These are phyloP conservation scores for Mastigias papua DNA, from an alignment of 30 jellyfish, hydroid and myxozoan species.

Conservation along the genomic window DNA sequence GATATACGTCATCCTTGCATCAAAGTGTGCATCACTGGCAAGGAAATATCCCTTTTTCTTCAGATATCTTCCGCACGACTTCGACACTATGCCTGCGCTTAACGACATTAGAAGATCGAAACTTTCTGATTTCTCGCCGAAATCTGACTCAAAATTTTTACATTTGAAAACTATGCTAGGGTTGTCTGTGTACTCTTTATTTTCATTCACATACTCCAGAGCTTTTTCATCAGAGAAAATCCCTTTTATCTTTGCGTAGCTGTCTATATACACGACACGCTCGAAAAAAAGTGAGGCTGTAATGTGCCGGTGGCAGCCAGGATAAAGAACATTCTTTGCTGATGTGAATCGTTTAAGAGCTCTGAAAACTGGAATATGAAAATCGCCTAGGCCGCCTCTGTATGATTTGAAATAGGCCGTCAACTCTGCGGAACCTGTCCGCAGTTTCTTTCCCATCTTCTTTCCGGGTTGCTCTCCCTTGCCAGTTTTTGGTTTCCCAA, in stretches of 20 bases:
- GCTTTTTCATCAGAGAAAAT: slow-evolving; percentile 58
- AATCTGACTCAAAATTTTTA: slow-evolving; percentile 64
- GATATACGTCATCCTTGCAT: slow-evolving; percentile 81
- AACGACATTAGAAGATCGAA: slow-evolving; percentile 81
- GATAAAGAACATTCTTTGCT: slow-evolving; percentile 70
- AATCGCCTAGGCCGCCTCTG: slow-evolving; percentile 81
- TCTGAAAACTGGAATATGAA: slow-evolving; percentile 74
- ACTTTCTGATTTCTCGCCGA: slow-evolving; percentile 72
- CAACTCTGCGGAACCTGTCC: slow-evolving; percentile 38
- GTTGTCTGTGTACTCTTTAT: slow-evolving; percentile 74
- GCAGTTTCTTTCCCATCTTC: background rate
- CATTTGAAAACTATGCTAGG: slow-evolving; percentile 70
- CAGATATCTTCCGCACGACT: slow-evolving; percentile 75
- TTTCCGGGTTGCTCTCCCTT: background rate
- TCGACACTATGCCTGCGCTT: slow-evolving; percentile 87
- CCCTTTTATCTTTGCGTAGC: slow-evolving; percentile 46
- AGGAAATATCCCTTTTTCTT: slow-evolving; percentile 76
- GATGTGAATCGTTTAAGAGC: slow-evolving; percentile 44
- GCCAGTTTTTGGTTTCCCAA: background rate
- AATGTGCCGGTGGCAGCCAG: slow-evolving; percentile 93
- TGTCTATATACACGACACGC: slow-evolving; percentile 81
- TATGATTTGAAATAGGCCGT: slow-evolving; percentile 75
- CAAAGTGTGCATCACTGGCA: slow-evolving; percentile 89
- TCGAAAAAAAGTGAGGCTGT: slow-evolving; percentile 76
- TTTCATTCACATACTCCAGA: slow-evolving; percentile 61